Evolutionary conservation across 2,888 invertebrate genomes (phyloP).

Genomic region (Sepioteuthis lessoniana): DNA sequence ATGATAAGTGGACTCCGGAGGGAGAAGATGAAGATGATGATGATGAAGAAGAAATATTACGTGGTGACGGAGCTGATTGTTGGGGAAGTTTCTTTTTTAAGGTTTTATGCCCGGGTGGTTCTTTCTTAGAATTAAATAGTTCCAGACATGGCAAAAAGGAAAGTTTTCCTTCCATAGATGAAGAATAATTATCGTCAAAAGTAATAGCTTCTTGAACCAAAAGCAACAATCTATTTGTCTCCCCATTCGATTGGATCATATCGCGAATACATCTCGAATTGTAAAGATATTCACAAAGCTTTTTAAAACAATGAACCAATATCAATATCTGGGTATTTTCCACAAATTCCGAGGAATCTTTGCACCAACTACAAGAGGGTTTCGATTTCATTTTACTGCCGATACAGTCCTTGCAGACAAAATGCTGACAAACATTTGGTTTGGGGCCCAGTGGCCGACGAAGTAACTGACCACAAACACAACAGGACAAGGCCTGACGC

Average conservation of each 20-base stretch:
- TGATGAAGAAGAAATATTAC: background rate
- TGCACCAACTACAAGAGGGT: constrained; percentile 89
- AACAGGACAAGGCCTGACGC: constrained; percentile 90
- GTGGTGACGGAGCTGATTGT: background rate
- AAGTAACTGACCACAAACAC: constrained; percentile 88
- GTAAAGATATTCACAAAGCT: constrained; percentile 89
- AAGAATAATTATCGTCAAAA: constrained; percentile 57
- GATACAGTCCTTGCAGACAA: constrained; percentile 88
- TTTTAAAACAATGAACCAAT: constrained; percentile 89
- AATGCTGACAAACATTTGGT: constrained; percentile 86
- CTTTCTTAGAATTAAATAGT: background rate
- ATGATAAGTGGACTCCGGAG: background rate
- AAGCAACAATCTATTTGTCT: constrained; percentile 62
- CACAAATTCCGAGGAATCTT: constrained; percentile 86
- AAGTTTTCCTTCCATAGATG: background rate
- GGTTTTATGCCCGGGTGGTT: background rate
- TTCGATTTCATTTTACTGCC: constrained; percentile 89
- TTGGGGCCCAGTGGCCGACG: constrained; percentile 87
- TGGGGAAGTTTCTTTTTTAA: background rate
- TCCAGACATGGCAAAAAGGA: constrained; percentile 24
- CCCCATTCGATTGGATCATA: constrained; percentile 61
- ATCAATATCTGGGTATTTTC: constrained; percentile 88
- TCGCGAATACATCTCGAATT: constrained; percentile 60
- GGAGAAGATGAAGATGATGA: too few species aligned
- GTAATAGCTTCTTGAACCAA: constrained; percentile 67